phyloP scores from a whole-genome alignment of 2,113 vertebrate species.

The Brachirus orientalis region DNA sequence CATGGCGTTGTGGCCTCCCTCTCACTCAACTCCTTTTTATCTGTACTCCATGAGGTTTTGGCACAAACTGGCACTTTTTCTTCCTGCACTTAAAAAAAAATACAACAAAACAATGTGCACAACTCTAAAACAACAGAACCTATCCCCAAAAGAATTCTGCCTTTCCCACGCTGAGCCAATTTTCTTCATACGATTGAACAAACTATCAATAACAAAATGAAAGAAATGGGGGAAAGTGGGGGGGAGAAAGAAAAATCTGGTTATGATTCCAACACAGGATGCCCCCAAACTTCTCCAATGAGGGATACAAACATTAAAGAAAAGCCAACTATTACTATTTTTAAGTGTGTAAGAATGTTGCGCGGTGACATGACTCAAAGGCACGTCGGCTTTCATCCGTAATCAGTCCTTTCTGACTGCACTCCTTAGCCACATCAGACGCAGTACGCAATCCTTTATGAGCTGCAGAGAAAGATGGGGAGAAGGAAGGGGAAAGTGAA shows the following conservation, averaged over 20 bases:
- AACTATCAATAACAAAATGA: constrained; percentile 71
- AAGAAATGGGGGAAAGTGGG: constrained; percentile 31
- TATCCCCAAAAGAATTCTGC: constrained; percentile 66
- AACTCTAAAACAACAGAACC: constrained; percentile 80
- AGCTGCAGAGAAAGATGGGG: constrained; percentile 65
- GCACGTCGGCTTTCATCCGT: constrained; percentile 75
- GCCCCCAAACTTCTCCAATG: constrained; percentile 77
- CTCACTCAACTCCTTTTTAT: constrained; percentile 74
- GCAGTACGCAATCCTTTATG: constrained; percentile 73
- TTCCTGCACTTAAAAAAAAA: constrained; percentile 47
- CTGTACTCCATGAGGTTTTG: constrained; percentile 81
- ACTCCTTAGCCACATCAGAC: constrained; percentile 82
- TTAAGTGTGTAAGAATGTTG: constrained; percentile 82
- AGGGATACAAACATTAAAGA: constrained; percentile 78
- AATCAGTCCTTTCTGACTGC: constrained; percentile 85
- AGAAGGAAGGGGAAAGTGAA: constrained; percentile 62
- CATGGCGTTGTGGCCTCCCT: constrained; percentile 75
- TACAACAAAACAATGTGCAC: constrained; percentile 50
- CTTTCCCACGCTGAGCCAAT: constrained; percentile 83
- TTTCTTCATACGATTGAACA: constrained; percentile 82
- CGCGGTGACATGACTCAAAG: constrained; percentile 81
- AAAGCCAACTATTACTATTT: constrained; percentile 82
- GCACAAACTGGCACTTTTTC: constrained; percentile 76
- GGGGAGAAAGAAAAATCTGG: constrained; percentile 66
- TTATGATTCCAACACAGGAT: constrained; percentile 82